These are phyloP conservation scores for Scortum barcoo DNA, from an alignment of 2,113 vertebrate genomes.

Conservation along the genomic window DNA sequence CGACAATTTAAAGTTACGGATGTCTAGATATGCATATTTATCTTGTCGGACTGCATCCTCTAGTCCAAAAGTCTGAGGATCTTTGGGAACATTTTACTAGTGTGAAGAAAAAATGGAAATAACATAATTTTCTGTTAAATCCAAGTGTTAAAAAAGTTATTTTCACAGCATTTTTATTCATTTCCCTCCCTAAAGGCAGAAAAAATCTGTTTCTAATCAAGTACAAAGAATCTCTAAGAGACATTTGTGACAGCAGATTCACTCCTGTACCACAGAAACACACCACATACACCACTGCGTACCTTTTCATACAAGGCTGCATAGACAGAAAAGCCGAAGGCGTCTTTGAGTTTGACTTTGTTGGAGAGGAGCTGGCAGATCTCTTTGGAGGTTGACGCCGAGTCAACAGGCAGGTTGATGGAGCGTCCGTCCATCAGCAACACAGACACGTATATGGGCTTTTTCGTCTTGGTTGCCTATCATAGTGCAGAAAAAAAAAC, in stretches of 20 bases:
- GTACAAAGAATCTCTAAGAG: background rate
- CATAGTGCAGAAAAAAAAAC: slow-evolving; percentile 4
- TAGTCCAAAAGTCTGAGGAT: too few species aligned
- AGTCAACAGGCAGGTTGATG: slow-evolving; percentile 89
- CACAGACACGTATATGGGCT: slow-evolving; percentile 88
- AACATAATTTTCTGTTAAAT: background rate
- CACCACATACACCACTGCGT: background rate
- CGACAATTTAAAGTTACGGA: background rate
- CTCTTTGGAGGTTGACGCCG: slow-evolving; percentile 92
- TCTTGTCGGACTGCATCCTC: too few species aligned
- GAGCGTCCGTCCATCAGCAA: slow-evolving; percentile 88
- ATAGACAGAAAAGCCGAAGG: slow-evolving; percentile 95
- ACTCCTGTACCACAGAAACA: background rate
- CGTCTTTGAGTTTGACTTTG: slow-evolving; percentile 88
- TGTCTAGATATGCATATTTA: background rate
- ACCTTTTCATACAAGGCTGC: slow-evolving; percentile 95
- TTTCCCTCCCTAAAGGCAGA: background rate
- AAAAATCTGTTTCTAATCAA: too few species aligned
- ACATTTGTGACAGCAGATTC: background rate
- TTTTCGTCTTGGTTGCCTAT: slow-evolving; percentile 94
- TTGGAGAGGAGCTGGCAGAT: slow-evolving; percentile 88
- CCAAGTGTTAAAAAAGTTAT: too few species aligned
- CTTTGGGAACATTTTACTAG: too few species aligned
- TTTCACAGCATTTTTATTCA: background rate
- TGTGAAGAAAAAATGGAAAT: background rate